These are phyloP conservation scores for Ochropleura plecta DNA, from an alignment of 2,888 invertebrate species.

Conservation along the genomic window DNA sequence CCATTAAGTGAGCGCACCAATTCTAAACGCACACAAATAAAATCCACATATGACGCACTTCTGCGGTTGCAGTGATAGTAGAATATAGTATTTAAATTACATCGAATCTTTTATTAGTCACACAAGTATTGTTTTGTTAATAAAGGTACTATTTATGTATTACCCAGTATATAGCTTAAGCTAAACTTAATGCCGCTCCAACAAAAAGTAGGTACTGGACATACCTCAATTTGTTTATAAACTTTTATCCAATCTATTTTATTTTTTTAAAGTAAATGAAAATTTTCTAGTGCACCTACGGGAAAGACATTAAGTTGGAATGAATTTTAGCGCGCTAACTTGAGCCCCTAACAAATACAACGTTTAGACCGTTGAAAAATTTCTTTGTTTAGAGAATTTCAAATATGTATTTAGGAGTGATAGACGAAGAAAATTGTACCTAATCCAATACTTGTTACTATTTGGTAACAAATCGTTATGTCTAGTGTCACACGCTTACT, in stretches of 20 bases:
- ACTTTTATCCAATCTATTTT: not conserved
- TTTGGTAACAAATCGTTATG: too few relatives aligned
- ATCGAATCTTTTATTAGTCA: not conserved
- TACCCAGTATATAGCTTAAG: not conserved
- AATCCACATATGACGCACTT: not conserved
- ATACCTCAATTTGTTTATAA: not conserved
- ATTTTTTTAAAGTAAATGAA: not conserved
- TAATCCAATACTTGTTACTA: too few relatives aligned
- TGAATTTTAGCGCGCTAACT: not conserved
- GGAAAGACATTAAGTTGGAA: not conserved
- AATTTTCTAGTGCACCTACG: not conserved
- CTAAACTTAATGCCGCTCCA: not conserved
- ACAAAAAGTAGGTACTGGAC: not conserved
- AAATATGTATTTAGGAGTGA: too few relatives aligned
- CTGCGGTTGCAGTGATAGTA: not conserved
- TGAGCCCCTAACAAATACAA: not conserved
- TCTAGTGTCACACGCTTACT: too few relatives aligned
- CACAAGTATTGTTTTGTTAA: not conserved
- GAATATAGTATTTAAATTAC: not conserved
- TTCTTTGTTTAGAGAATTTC: not conserved
- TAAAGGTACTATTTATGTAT: not conserved
- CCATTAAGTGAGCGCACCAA: not conserved
- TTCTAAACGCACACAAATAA: not conserved
- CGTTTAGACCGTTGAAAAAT: not conserved
- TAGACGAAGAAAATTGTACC: too few relatives aligned